Evolutionary conservation across 2,888 invertebrate genomes (phyloP), one percentile per base, ranked within the genome.

Genomic region (Pollenia labialis): DNA sequence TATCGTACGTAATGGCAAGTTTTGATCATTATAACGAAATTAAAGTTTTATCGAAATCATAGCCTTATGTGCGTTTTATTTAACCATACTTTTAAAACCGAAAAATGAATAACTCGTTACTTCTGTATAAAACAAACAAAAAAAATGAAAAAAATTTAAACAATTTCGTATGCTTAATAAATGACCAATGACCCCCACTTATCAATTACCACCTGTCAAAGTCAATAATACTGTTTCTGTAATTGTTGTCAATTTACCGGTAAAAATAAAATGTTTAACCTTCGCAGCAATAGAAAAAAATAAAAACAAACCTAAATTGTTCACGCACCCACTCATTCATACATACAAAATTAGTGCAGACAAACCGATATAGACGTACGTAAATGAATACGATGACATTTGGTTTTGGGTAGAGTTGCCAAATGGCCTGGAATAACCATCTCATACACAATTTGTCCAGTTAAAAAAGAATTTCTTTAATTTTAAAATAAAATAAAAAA

Each of bases 201-300:
- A 88, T 88, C 89, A 90, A 90, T 90, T 90, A 89, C 77, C 89
- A 89, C 88, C 84, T 89, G 89, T 88, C 87, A 87, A 84, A 77
- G 69, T 81, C 81, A 84, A 79, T 83, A 60, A 48, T 60, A 18
- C 46, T 56, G 10, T 62, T 56, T 66, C 6, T n/a, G 44, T 74
- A 77, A 50, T 58, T 54, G 76, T 56, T 87, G 87, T 82, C 83
- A 76, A 76, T 77, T 81, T 77, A 81, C 86, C 82, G 74, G 74
- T 68, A 52, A 71, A 88, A 81, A 69, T 80, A 72, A 85, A 69
- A 72, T 69, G 12, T 52, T 76, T 74, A 82, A 74, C 75, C 71
- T 76, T 80, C 66, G 44, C 23, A 62, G 32, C 48, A 66, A 71
- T 40, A 32, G 11, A 50, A 56, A 52, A 11, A 58, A 76, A 52